Evolutionary conservation across 2,888 invertebrate genomes (phyloP).

Genomic region (Linnaemya vulpina): DNA sequence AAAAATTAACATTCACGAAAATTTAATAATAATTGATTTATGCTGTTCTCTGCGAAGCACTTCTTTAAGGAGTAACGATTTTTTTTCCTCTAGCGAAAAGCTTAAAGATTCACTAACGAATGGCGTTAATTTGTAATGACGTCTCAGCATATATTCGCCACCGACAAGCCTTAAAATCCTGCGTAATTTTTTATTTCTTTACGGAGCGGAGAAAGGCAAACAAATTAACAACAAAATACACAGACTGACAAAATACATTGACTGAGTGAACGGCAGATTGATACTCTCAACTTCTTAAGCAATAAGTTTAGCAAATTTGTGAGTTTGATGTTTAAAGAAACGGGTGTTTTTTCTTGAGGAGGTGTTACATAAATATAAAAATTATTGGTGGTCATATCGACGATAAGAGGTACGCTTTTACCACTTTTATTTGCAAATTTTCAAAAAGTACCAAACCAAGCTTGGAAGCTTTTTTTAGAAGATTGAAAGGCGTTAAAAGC

Average conservation of each 20-base stretch:
- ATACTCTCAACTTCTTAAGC: constrained; percentile 36
- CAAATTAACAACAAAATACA: neutral
- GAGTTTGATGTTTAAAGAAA: neutral
- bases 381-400: no score
- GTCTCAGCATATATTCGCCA: neutral
- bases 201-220: neutral
- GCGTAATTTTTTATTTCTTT: neutral
- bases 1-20: neutral
- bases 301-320: neutral
- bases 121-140: neutral
- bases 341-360: no score
- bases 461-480: no score
- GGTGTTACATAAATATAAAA: no score
- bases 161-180: constrained; percentile 24
- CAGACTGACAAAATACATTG: no score
- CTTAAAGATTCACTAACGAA: no score
- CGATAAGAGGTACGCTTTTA: no score
- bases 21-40: neutral
- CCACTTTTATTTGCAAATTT: no score
- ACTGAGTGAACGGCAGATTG: constrained; percentile 35
- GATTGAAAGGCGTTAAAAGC: no score
- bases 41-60: neutral
- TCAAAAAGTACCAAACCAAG: no score
- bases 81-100: no score
- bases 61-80: neutral